Evolutionary conservation across 2,113 vertebrate genomes (phyloP).

Genomic region (Corynorhinus townsendii): DNA sequence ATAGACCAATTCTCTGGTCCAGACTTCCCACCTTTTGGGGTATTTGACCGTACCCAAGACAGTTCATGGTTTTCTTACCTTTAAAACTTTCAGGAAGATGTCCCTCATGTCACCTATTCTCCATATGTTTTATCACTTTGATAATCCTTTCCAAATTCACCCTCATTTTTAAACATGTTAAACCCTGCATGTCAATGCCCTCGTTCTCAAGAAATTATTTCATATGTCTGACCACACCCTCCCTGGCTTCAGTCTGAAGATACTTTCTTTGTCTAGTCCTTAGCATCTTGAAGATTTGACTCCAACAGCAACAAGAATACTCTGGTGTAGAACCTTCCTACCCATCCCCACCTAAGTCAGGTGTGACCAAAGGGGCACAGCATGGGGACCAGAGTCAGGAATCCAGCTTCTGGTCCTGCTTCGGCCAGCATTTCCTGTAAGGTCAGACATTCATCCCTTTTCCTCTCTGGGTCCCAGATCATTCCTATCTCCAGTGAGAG

Average conservation of each 20-base stretch:
- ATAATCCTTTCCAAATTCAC: background rate
- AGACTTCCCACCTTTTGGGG: background rate
- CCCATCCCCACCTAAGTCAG: background rate
- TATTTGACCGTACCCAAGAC: background rate
- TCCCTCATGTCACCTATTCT: background rate
- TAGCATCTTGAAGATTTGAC: background rate
- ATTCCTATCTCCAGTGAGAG: background rate
- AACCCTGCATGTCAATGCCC: background rate
- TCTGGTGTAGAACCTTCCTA: background rate
- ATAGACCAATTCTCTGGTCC: background rate
- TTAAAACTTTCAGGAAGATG: background rate
- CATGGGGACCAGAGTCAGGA: background rate
- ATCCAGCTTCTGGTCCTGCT: background rate
- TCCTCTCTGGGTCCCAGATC: background rate
- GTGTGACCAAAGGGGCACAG: background rate
- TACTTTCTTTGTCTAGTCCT: background rate
- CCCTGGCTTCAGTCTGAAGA: background rate
- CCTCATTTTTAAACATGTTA: background rate
- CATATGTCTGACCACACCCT: background rate
- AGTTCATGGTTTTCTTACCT: background rate
- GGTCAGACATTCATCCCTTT: background rate
- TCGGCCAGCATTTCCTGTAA: background rate
- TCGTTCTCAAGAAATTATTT: background rate
- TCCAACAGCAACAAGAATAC: background rate
- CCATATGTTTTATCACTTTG: background rate